Evolutionary conservation across 2,888 invertebrate species (phyloP).

Genomic region (Drosophila recens): DNA sequence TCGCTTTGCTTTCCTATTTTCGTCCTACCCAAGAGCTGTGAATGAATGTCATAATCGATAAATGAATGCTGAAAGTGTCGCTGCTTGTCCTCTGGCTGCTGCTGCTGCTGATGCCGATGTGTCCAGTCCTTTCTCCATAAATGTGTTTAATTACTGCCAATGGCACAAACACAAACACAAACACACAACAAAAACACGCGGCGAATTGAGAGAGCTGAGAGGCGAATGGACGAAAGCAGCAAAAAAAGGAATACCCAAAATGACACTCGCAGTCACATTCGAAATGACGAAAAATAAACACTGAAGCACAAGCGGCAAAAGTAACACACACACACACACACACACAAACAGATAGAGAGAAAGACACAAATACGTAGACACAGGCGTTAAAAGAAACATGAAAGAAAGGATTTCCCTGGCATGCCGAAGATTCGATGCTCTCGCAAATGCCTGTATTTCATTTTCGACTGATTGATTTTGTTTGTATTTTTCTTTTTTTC

Average conservation of each 20-base stretch:
- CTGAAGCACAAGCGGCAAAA: conserved; percentile 66
- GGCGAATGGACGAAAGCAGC: neutral
- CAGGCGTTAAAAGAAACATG: conserved; percentile 59
- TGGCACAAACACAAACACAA: conserved; percentile 58
- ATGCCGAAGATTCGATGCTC: neutral
- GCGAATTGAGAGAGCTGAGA: conserved; percentile 31
- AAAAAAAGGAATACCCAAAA: conserved; percentile 47
- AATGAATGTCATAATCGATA: conserved; percentile 81
- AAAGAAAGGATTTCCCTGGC: neutral
- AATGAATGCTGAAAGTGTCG: conserved; percentile 74
- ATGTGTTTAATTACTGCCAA: conserved; percentile 79
- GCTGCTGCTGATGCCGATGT: conserved; percentile 11
- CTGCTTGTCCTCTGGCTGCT: conserved; percentile 17
- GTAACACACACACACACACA: conserved; percentile 45
- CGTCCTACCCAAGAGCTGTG: conserved; percentile 60
- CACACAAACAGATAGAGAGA: conserved; percentile 17
- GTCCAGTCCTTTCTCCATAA: conserved; percentile 54
- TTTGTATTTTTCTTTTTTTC: neutral
- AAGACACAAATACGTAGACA: conserved; percentile 13
- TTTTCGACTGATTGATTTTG: no score
- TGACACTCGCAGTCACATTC: conserved; percentile 71
- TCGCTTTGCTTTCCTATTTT: conserved; percentile 70
- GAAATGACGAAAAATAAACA: conserved; percentile 78
- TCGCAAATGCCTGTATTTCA: neutral
- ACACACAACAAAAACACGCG: conserved; percentile 43